A percentile compares a stretch with the other conserved stretches of the same genome.
Evolutionary conservation across 1,140 invertebrate species (phyloP).

Genomic region (Temnothorax curvispinosus): DNA sequence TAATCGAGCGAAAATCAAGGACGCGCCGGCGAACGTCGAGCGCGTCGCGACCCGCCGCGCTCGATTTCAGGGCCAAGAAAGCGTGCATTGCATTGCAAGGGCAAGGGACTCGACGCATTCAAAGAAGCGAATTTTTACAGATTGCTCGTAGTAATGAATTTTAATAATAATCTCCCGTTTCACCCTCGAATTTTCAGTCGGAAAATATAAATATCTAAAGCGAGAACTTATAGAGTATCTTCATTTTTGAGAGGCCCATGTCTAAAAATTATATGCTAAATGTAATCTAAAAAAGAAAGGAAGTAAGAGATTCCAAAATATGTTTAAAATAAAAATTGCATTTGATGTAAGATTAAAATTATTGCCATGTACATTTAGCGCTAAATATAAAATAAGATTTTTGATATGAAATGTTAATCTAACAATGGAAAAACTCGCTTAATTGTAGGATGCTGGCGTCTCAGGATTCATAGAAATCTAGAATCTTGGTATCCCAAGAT

Average conservation of each 20-base stretch:
- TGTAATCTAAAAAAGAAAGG: neutral
- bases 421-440: neutral
- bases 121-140: neutral
- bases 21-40: conserved; percentile 38
- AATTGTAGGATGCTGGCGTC: neutral
- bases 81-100: conserved; percentile 9
- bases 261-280: neutral
- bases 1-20: conserved; percentile 57
- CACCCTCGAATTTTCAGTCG: neutral
- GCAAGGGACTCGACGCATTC: neutral
- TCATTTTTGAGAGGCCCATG: neutral
- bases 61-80: conserved; percentile 47
- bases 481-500: neutral
- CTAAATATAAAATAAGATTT: neutral
- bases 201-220: neutral
- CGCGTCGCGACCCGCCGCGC: conserved; percentile 27
- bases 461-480: conserved; percentile 2
- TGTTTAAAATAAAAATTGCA: neutral
- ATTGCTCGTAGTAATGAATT: neutral
- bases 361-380: neutral
- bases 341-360: neutral
- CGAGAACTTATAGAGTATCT: neutral
- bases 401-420: neutral
- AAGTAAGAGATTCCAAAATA: neutral
- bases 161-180: neutral